Base-by-base conservation (phyloP, 2,797 vertebrate species). In the Sciurus vulgaris region DNA sequence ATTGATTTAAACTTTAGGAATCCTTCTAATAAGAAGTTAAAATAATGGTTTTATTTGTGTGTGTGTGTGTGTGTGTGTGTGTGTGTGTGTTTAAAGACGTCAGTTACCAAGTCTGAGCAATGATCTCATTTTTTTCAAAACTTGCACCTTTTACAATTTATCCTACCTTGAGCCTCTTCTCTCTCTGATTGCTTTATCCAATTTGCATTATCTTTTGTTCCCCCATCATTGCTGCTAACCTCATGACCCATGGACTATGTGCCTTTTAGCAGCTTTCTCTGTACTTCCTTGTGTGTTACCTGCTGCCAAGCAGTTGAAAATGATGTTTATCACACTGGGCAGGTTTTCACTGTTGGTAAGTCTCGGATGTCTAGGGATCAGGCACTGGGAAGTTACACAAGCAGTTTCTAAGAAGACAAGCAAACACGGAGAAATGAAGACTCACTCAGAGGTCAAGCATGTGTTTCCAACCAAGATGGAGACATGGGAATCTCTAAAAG, bases 261-360 rank as follows among this genome's bases (percentile, higher is more conserved):
- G 51, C 35, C 54, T 94, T 94, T 88, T 85, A 65, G 26, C 65
- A 51, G 74, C 26, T 83, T 77, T 91, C 70, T 67, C 33, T 61
- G 56, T 1, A 22, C 12, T 86, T 91, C 38, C 51, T n/a, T 79
- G 7, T 81, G 74, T 84, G 69, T 63, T 76, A 84, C 30, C 65
- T 2, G 4, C 74, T 89, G 91, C 70, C 65, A 77, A 85, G 22
- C 44, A 94, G 59, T 28, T 30, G 26, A 72, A 87, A 95, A 92
- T 86, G 59, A 11, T 95, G 63, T 86, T 94, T 91, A 93, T 91
- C 85, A 95, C 38, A 63, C 14, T 0, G 4, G 78, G 63, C 82
- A 93, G 51, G 59, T 96, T 94, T 95, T 96, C 94, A 77, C 44
- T 84, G 74, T 78, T 76, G 77, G 20, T 95, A 82, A 94, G 24